Conservation (phyloP, 1,140 invertebrate species). For the Caenorhabditis latens region DNA sequence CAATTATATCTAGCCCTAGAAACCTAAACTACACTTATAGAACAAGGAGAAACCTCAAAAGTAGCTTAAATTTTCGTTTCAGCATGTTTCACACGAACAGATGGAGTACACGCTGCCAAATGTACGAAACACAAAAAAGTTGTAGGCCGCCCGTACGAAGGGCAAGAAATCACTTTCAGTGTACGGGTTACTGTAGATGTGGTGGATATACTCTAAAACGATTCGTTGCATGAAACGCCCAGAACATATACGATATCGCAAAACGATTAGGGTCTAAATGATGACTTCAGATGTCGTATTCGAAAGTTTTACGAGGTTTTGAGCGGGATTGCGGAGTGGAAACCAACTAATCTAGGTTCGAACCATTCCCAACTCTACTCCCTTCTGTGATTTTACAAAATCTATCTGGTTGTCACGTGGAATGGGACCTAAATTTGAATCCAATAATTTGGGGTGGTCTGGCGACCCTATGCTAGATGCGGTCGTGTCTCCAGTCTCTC, state of each 20-base stretch:
- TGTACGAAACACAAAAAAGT: background rate
- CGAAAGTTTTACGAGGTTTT: background rate
- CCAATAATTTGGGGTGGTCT: slow-evolving; percentile 41
- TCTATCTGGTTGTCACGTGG: background rate
- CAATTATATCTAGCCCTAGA: too few relatives aligned
- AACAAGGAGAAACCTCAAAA: too few relatives aligned
- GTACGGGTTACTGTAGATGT: background rate
- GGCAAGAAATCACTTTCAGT: background rate
- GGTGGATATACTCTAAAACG: background rate
- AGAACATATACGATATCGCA: background rate
- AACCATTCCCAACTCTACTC: too few relatives aligned
- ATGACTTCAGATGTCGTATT: background rate
- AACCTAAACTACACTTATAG: too few relatives aligned
- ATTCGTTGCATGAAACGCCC: background rate
- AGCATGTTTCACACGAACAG: too few relatives aligned
- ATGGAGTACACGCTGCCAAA: background rate
- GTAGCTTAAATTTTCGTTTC: too few relatives aligned
- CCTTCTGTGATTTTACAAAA: background rate
- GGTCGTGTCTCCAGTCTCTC: slow-evolving; percentile 43
- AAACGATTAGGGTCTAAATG: background rate
- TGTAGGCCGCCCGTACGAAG: background rate
- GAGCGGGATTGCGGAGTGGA: background rate
- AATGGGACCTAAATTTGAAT: slow-evolving; percentile 36
- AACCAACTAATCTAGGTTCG: background rate
- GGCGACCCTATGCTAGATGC: slow-evolving; percentile 39